Evolutionary conservation across 2,888 invertebrate species (phyloP).

Genomic region (Apotomis betuletana): DNA sequence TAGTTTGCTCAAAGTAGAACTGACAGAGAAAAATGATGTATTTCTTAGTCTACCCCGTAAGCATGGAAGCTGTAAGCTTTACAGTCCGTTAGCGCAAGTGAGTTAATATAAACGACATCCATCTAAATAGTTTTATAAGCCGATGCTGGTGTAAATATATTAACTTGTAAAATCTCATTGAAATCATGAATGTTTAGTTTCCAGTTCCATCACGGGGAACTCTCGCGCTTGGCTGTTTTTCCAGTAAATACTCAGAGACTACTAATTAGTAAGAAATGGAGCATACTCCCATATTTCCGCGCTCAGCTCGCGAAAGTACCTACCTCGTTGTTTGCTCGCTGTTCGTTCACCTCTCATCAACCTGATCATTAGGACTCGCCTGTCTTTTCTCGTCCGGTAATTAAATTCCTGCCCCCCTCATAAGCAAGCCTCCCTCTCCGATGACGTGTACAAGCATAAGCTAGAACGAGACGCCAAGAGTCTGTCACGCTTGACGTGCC

Average conservation of each 20-base stretch:
- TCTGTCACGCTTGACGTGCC: slow-evolving; percentile 32
- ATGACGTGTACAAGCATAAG: slow-evolving; percentile 12
- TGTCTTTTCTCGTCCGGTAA: slow-evolving; percentile 27
- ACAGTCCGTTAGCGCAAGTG: no score
- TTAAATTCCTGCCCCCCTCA: slow-evolving; percentile 30
- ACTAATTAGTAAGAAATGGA: not conserved
- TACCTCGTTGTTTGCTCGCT: not conserved
- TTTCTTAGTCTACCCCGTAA: no score
- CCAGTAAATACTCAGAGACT: not conserved
- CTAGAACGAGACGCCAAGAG: slow-evolving; percentile 11
- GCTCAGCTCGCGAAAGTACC: not conserved
- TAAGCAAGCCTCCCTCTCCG: slow-evolving; percentile 11
- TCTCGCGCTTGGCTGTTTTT: no score
- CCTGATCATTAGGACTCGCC: slow-evolving; percentile 18
- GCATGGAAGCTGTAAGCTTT: no score
- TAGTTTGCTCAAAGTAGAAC: no score
- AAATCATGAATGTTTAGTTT: no score
- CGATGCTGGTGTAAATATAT: no score
- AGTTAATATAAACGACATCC: no score
- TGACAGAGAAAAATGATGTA: no score
- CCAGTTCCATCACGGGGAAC: no score
- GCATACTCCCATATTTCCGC: not conserved
- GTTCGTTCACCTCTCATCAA: slow-evolving; percentile 12
- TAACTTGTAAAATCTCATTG: no score
- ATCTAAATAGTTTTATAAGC: no score